Evolutionary conservation across 2,113 vertebrate genomes (phyloP).

Genomic region (Percina caprodes): DNA sequence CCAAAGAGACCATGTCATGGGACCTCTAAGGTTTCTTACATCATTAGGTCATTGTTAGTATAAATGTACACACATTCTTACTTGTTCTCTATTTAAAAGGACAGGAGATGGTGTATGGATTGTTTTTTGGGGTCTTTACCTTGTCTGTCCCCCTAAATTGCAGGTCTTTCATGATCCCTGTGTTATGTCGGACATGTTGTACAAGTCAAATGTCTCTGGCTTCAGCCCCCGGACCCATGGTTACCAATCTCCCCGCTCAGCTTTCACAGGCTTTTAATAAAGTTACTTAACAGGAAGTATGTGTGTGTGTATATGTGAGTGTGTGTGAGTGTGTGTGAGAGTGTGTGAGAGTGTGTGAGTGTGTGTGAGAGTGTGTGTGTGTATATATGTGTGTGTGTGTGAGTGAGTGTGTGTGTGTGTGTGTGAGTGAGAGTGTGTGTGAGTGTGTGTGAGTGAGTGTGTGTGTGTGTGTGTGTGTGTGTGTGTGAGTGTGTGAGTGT

Average conservation of each 20-base stretch:
- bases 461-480: too few species aligned
- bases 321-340: too few species aligned
- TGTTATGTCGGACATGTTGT: not conserved
- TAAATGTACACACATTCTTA: not conserved
- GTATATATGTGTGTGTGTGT: too few species aligned
- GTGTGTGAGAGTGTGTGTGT: too few species aligned
- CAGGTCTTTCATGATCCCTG: conserved; percentile 1
- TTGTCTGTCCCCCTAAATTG: not conserved
- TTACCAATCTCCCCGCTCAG: conserved; percentile 62
- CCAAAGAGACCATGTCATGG: too few species aligned
- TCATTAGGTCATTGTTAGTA: not conserved
- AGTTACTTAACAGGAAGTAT: conserved; percentile 27
- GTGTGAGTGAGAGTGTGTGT: too few species aligned
- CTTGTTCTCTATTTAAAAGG: not conserved
- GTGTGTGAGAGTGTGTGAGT: too few species aligned
- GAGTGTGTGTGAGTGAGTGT: too few species aligned
- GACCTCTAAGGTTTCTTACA: too few species aligned
- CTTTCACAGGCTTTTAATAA: conserved; percentile 58
- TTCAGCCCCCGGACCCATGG: conserved; percentile 47
- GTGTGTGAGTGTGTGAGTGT: conserved; percentile 11
- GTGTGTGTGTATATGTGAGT: conserved; percentile 2
- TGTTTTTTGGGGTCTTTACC: not conserved
- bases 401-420: too few species aligned
- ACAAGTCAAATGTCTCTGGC: conserved; percentile 29
- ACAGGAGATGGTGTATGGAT: not conserved